Conservation (phyloP, 2,113 vertebrate genomes). For the Pachyramphus minor region DNA sequence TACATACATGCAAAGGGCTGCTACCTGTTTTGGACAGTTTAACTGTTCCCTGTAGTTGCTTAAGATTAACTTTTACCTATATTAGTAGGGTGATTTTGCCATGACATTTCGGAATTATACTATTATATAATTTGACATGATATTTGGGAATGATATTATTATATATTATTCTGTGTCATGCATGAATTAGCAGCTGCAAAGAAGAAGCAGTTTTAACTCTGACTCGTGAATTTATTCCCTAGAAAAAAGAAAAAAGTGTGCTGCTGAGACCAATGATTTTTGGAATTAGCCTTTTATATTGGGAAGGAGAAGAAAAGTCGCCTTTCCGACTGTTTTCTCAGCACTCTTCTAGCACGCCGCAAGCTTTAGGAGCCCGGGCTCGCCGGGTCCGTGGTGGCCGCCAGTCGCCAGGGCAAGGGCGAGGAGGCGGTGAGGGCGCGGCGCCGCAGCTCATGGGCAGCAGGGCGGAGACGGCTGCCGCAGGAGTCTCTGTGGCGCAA, state of each 20-base stretch:
- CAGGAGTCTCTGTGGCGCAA: slow-evolving; percentile 56
- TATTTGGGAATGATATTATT: not conserved
- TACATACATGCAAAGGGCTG: not conserved
- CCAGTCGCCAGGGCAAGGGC: accelerated
- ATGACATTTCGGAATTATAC: not conserved
- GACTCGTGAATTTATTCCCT: not conserved
- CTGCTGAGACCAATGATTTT: not conserved
- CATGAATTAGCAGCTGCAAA: not conserved
- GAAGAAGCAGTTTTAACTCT: not conserved
- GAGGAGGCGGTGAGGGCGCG: accelerated
- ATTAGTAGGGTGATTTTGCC: not conserved
- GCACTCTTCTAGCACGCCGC: accelerated
- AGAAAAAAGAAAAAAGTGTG: not conserved
- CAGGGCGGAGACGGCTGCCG: accelerated
- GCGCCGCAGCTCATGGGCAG: accelerated
- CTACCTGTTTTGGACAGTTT: not conserved
- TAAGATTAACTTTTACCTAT: not conserved
- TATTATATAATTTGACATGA: not conserved
- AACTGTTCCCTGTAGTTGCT: not conserved
- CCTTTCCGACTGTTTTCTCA: accelerated
- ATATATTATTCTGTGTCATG: not conserved
- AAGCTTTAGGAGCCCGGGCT: accelerated
- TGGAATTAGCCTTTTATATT: accelerated
- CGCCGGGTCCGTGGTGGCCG: accelerated
- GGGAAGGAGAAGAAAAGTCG: too few relatives aligned